These are phyloP conservation scores for Otolemur garnettii DNA, from an alignment of 2,113 vertebrate genomes.

Conservation along the genomic window DNA sequence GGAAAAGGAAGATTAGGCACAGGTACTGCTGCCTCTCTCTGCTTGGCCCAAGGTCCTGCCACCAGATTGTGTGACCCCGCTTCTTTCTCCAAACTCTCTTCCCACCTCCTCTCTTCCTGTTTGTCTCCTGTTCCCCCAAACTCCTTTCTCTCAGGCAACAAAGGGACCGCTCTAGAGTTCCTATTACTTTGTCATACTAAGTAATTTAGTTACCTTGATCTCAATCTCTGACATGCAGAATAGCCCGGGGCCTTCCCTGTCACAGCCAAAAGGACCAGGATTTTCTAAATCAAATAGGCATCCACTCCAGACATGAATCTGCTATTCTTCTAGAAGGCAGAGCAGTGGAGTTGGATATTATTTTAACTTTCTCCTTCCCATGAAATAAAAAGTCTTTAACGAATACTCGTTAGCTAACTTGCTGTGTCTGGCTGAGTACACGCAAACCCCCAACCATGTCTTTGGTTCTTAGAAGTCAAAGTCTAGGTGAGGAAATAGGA, in stretches of 20 bases:
- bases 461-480: constrained; percentile 44
- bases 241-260: not conserved
- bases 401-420: not conserved
- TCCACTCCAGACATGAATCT: not conserved
- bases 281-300: not conserved
- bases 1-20: not conserved
- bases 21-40: not conserved
- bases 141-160: not conserved
- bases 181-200: not conserved
- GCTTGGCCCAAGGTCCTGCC: not conserved
- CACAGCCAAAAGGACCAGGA: not conserved
- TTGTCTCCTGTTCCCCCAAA: not conserved
- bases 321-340: not conserved
- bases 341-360: not conserved
- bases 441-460: not conserved
- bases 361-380: not conserved
- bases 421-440: not conserved
- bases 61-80: not conserved
- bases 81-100: not conserved
- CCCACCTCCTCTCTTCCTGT: not conserved
- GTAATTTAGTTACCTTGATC: not conserved
- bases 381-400: constrained; percentile 10
- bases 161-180: not conserved
- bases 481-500: not conserved
- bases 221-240: not conserved